Percentiles rank a stretch among this genome's conserved stretches.
phyloP scores from a whole-genome alignment of 2,888 invertebrate genomes.

The Coecobrya sp. region DNA sequence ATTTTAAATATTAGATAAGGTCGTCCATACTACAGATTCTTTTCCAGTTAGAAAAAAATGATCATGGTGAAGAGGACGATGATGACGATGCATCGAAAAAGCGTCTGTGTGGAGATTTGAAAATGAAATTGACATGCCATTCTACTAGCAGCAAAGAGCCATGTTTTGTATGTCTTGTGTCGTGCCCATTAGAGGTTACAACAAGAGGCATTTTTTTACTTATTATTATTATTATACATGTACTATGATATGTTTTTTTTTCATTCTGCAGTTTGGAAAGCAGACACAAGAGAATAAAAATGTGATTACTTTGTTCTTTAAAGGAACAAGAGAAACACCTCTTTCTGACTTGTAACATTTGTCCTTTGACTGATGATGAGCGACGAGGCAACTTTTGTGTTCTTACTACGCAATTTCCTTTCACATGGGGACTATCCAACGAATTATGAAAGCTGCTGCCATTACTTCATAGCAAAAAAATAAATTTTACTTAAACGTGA shows the following conservation, averaged over 20 bases:
- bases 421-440: neutral
- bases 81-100: neutral
- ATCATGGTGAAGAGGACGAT: neutral
- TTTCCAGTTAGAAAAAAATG: neutral
- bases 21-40: neutral
- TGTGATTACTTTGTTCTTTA: slow-evolving; percentile 39
- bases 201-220: neutral
- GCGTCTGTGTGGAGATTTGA: neutral
- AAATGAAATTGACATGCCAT: slow-evolving; percentile 26
- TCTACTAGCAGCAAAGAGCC: neutral
- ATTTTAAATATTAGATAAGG: slow-evolving; percentile 40
- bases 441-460: neutral
- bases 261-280: neutral
- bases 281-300: neutral
- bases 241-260: neutral
- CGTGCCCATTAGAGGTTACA: neutral
- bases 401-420: neutral
- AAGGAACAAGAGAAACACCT: slow-evolving; percentile 16
- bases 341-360: slow-evolving; percentile 30
- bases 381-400: neutral
- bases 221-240: neutral
- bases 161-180: neutral
- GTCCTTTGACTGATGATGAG: slow-evolving; percentile 20
- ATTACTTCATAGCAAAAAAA: neutral
- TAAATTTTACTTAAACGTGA: slow-evolving; percentile 1